Evolutionary conservation across 2,888 invertebrate genomes (phyloP), one percentile per base, ranked within the genome.

Genomic region (Tenthredo distinguenda): DNA sequence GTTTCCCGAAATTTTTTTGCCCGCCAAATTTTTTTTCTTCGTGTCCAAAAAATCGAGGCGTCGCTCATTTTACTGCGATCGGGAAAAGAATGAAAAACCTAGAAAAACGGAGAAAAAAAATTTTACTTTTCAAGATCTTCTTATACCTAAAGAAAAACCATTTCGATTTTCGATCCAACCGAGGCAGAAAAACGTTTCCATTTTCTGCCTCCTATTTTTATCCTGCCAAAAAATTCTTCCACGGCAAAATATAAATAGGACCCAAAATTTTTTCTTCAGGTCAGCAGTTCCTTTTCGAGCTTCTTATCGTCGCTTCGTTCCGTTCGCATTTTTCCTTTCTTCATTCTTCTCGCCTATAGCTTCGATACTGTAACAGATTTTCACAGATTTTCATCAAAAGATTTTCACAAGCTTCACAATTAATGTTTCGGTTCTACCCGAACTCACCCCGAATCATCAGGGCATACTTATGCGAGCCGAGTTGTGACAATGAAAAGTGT

Each of bases 31-130:
- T 72, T 79, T 83, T 62, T 40, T 76, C 55, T 47, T 79, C 74
- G 74, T 26, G 21, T 84, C 18, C 40, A 58, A 55, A 85, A 58
- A 84, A 83, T 7, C 62, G 74, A 85, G 47, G 72, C 87, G 86
- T 87, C 83, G 76, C 71, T 58, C 47, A 34, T 37, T 84, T 68
- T n/a, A 58, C 65, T 79, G 50, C 83, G 58, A 79, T 65, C 12
- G 21, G 40, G 40, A 12, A 12, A 6, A 43, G 21, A 6, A 21
- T 12, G 47, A 47, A 3, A 18, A 10, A 81, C 37, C 37, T 31
- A 31, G 55, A 34, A 58, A 6, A 50, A 58, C 26, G 10, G 3
- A 43, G 58, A 40, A 86, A 84, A 43, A 62, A 21, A 40, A 81
- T 9, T 3, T 58, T 7, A 76, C 71, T 37, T 79, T 79, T 62